These are phyloP conservation scores for Calycopis cecrops DNA, from an alignment of 1,140 invertebrate species.

Conservation along the genomic window DNA sequence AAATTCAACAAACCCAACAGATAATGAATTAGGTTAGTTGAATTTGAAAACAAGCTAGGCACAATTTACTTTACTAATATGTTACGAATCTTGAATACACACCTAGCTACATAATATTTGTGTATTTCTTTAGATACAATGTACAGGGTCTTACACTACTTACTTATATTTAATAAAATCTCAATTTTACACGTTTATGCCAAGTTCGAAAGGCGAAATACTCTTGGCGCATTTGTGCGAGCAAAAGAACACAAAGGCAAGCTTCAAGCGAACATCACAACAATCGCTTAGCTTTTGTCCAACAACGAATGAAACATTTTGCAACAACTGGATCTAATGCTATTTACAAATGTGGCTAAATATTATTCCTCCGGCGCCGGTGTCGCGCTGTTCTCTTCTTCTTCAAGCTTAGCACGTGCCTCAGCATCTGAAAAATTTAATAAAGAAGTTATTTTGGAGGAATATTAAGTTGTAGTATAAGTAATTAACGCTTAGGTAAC, in stretches of 20 bases:
- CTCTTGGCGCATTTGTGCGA: constrained; percentile 18
- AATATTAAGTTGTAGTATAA: too few species aligned
- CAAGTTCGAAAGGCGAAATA: constrained; percentile 15
- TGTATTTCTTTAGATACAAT: not conserved
- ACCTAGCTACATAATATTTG: too few species aligned
- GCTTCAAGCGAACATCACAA: constrained; percentile 27
- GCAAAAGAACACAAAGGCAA: constrained; percentile 34
- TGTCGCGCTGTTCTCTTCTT: constrained; percentile 46
- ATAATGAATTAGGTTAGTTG: too few species aligned
- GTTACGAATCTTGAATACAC: too few species aligned
- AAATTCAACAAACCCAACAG: too few species aligned
- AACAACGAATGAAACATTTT: constrained; percentile 60
- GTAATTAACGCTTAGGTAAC: too few species aligned
- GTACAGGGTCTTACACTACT: constrained; percentile 4
- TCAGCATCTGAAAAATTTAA: constrained; percentile 59
- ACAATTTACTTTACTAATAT: too few species aligned
- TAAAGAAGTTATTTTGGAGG: not conserved
- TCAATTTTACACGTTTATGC: not conserved
- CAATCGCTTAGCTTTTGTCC: constrained; percentile 37
- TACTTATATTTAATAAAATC: constrained; percentile 6
- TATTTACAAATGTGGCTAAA: constrained; percentile 70
- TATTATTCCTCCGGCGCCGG: constrained; percentile 69
- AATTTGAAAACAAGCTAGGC: too few species aligned
- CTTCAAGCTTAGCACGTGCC: constrained; percentile 57
- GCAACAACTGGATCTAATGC: constrained; percentile 59